These are phyloP conservation scores for Apaloderma vittatum DNA, from an alignment of 2,113 vertebrate genomes.

Conservation along the genomic window DNA sequence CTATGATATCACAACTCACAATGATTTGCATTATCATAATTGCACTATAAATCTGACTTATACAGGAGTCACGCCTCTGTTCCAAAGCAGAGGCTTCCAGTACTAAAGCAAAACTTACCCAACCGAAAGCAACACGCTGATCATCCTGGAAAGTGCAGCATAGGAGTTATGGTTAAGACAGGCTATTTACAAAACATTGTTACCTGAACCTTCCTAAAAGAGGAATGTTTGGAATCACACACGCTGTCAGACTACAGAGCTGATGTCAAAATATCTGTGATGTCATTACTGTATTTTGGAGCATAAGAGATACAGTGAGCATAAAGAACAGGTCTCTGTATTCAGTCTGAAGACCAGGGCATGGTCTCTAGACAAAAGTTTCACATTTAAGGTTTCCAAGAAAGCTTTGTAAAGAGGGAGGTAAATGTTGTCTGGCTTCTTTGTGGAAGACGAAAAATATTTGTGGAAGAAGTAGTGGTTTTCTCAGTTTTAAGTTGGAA, in stretches of 20 bases:
- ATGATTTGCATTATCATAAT: background rate
- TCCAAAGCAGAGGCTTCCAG: background rate
- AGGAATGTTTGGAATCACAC: background rate
- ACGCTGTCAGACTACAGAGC: background rate
- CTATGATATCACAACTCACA: background rate
- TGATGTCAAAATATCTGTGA: background rate
- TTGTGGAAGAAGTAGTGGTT: background rate
- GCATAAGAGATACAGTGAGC: background rate
- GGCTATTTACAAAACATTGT: background rate
- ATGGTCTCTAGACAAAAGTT: background rate
- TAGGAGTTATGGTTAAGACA: background rate
- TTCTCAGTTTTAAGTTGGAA: background rate
- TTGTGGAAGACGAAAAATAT: background rate
- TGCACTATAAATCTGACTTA: background rate
- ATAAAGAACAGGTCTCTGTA: background rate
- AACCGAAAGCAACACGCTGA: background rate
- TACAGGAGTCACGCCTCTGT: background rate
- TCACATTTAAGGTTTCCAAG: background rate
- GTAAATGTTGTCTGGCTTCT: background rate
- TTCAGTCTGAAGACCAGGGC: background rate
- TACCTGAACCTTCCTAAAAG: background rate
- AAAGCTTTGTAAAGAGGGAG: background rate
- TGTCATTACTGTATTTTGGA: background rate
- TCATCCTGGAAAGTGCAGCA: background rate
- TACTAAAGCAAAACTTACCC: background rate